Conservation (phyloP, 2,888 invertebrate species). For the Notodonta dromedarius region DNA sequence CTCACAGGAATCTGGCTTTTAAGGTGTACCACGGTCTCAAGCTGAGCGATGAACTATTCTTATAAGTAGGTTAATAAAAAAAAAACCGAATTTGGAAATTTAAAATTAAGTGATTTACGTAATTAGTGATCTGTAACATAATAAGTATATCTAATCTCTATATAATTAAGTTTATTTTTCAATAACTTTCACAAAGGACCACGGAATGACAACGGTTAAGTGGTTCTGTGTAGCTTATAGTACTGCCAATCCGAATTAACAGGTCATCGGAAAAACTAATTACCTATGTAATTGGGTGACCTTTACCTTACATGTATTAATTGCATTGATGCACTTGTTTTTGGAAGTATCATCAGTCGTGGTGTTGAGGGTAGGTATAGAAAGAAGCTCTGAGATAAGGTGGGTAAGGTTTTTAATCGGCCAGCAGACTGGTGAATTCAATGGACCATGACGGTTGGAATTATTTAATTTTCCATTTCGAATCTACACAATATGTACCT, state of each 20-base stretch:
- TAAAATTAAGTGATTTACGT: no score
- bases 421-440: no score
- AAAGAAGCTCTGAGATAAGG: neutral
- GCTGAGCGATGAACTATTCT: neutral
- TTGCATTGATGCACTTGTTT: slow-evolving; percentile 20
- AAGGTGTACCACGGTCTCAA: slow-evolving; percentile 10
- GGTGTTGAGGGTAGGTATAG: neutral
- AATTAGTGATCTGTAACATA: no score
- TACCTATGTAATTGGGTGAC: slow-evolving; percentile 42
- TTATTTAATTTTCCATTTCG: neutral
- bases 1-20: slow-evolving; percentile 11
- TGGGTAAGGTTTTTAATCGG: neutral
- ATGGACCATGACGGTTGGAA: no score
- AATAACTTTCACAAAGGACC: no score
- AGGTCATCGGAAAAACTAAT: slow-evolving; percentile 25
- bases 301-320: slow-evolving; percentile 28
- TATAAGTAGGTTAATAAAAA: no score
- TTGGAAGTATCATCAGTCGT: slow-evolving; percentile 26
- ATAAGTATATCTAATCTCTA: no score
- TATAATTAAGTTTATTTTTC: no score
- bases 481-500: neutral
- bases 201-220: neutral
- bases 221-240: neutral
- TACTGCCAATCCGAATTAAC: neutral
- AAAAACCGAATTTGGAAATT: no score